Evolutionary conservation across 2,113 vertebrate genomes (phyloP).

Genomic region (Sigmodon hispidus): DNA sequence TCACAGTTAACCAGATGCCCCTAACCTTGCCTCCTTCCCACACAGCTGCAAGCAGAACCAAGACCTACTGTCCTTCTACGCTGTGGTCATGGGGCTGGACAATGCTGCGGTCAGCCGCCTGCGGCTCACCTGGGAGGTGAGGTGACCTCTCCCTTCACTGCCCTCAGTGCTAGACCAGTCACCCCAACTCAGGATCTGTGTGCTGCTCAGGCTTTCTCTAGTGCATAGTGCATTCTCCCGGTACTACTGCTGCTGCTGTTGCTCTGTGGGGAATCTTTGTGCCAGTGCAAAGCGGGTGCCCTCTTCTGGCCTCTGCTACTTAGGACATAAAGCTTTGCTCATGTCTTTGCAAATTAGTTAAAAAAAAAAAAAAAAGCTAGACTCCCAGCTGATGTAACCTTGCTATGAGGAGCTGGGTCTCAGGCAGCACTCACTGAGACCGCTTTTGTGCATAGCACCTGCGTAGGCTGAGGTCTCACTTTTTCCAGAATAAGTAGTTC

Average conservation of each 20-base stretch:
- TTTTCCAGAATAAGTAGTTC: background rate
- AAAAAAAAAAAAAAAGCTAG: background rate
- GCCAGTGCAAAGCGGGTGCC: background rate
- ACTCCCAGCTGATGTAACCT: background rate
- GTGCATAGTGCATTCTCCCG: accelerated
- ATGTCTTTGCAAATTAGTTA: background rate
- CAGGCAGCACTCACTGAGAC: background rate
- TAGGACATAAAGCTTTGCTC: background rate
- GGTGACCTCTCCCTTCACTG: background rate
- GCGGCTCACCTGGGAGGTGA: slow-evolving; percentile 95
- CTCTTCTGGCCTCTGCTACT: slow-evolving; percentile 23
- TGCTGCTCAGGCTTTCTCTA: background rate
- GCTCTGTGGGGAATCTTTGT: background rate
- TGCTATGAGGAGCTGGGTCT: background rate
- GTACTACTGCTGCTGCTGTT: accelerated
- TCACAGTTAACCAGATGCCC: accelerated
- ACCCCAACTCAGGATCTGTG: background rate
- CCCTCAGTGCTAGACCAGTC: background rate
- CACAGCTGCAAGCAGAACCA: slow-evolving; percentile 97
- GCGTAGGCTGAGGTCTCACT: background rate
- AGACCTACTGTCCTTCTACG: slow-evolving; percentile 96
- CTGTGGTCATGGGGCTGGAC: slow-evolving; percentile 94
- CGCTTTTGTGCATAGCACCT: background rate
- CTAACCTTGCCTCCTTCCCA: background rate
- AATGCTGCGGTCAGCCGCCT: slow-evolving; percentile 94